phyloP scores from a whole-genome alignment of 2,888 invertebrate genomes.

The Conchocele bisecta region DNA sequence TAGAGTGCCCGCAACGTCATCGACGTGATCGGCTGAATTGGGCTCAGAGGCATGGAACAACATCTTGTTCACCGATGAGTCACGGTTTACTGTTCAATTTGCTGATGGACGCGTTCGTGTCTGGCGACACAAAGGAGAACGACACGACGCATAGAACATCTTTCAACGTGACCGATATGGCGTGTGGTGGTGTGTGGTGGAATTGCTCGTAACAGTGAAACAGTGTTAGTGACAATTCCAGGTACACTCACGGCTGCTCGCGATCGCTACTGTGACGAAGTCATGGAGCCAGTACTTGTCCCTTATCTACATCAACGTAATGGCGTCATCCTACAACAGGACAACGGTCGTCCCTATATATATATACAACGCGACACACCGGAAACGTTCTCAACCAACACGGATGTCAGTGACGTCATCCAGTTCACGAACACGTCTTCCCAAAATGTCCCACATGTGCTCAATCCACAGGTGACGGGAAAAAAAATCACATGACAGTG shows the following conservation, averaged over 20 bases:
- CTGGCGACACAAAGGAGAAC: slow-evolving; percentile 19
- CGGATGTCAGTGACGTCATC: no score
- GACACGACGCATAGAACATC: slow-evolving; percentile 22
- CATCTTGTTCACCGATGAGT: slow-evolving; percentile 23
- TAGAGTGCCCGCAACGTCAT: no score
- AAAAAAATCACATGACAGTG: no score
- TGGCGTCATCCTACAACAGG: not conserved
- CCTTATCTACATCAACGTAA: not conserved
- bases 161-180: slow-evolving; percentile 34
- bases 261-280: slow-evolving; percentile 40
- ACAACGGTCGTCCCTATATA: not conserved
- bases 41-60: no score
- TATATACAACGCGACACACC: no score
- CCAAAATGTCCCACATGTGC: no score
- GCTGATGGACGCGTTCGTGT: slow-evolving; percentile 24
- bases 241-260: slow-evolving; percentile 38
- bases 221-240: slow-evolving; percentile 7
- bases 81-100: slow-evolving; percentile 22
- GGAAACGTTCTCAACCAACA: no score
- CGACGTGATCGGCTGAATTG: no score
- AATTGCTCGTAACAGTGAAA: slow-evolving; percentile 19
- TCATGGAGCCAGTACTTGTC: slow-evolving; percentile 30
- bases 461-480: no score
- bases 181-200: slow-evolving; percentile 46
- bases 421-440: no score